Conservation (phyloP, 2,888 invertebrate genomes). For the Brenthis ino region DNA sequence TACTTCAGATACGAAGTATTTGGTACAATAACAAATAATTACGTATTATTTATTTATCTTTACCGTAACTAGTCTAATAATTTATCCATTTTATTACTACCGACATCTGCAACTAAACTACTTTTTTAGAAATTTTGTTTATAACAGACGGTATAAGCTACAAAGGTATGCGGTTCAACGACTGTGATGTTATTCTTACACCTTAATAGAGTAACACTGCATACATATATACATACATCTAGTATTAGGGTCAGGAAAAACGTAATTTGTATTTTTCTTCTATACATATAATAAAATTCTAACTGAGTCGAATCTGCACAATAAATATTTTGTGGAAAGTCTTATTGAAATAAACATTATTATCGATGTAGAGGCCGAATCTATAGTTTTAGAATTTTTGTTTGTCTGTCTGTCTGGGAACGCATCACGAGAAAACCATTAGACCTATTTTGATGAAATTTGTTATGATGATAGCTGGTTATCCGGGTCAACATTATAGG, state of each 20-base stretch:
- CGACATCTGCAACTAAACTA: slow-evolving; percentile 30
- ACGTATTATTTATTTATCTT: background rate
- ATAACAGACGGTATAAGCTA: slow-evolving; percentile 52
- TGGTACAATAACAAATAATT: background rate
- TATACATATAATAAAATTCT: too few relatives aligned
- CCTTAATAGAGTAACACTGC: slow-evolving; percentile 59
- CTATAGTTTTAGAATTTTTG: too few relatives aligned
- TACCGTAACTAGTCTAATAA: slow-evolving; percentile 8
- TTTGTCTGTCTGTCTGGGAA: too few relatives aligned
- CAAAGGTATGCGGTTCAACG: slow-evolving; percentile 74
- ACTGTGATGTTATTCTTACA: slow-evolving; percentile 71
- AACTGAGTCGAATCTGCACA: background rate
- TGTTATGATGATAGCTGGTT: too few relatives aligned
- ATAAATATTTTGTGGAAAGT: background rate
- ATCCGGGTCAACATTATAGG: too few relatives aligned
- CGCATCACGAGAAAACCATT: too few relatives aligned
- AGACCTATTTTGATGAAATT: too few relatives aligned
- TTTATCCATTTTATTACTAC: slow-evolving; percentile 15
- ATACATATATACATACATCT: slow-evolving; percentile 38
- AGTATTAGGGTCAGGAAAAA: slow-evolving; percentile 2
- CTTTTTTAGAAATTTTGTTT: slow-evolving; percentile 48
- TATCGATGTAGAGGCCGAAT: too few relatives aligned
- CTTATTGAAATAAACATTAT: too few relatives aligned
- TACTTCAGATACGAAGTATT: background rate
- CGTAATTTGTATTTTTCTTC: too few relatives aligned